These are phyloP conservation scores for Crotalus viridis DNA, from an alignment of 2,113 vertebrate species.

Conservation along the genomic window DNA sequence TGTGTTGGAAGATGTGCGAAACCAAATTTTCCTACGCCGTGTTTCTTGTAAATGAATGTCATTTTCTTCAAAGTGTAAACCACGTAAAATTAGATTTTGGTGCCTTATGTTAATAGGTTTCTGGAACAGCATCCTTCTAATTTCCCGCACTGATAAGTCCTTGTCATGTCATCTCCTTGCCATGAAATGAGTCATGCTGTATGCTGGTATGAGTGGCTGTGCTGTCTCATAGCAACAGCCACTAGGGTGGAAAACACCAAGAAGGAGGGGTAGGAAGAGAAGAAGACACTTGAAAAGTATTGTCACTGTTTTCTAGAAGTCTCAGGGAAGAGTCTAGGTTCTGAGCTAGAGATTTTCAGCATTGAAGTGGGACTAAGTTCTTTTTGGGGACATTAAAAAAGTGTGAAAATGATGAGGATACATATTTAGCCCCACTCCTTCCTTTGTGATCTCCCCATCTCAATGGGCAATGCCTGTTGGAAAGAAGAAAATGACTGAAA, in stretches of 20 bases:
- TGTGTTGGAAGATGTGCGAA: neutral
- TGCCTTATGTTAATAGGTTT: slow-evolving; percentile 46
- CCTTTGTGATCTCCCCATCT: neutral
- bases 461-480: neutral
- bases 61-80: slow-evolving; percentile 35
- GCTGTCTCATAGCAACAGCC: slow-evolving; percentile 34
- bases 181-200: slow-evolving; percentile 57
- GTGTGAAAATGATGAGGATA: neutral
- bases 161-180: slow-evolving; percentile 56
- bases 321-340: neutral
- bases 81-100: slow-evolving; percentile 45
- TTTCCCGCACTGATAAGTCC: slow-evolving; percentile 57
- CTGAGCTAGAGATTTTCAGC: neutral
- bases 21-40: neutral
- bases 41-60: slow-evolving; percentile 23
- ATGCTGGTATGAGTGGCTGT: neutral
- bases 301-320: neutral
- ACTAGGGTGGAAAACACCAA: slow-evolving; percentile 22
- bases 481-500: neutral
- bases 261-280: no score
- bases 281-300: slow-evolving; percentile 9
- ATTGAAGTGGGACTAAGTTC: neutral
- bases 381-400: neutral
- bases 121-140: slow-evolving; percentile 50
- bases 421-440: neutral